Evolutionary conservation across 1,140 invertebrate species (phyloP).

Genomic region (Caerostris darwini): DNA sequence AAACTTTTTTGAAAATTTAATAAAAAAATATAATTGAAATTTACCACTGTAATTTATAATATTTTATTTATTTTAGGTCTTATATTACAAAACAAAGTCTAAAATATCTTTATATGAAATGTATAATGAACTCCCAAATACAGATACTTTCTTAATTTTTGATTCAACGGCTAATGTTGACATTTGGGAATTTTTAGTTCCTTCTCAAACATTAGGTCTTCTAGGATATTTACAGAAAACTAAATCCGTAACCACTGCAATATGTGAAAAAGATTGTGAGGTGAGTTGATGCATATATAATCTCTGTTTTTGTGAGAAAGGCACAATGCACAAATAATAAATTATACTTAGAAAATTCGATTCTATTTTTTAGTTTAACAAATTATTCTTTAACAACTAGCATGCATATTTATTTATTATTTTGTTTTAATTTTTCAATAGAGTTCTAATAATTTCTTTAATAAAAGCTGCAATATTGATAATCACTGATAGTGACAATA

Average conservation of each 20-base stretch:
- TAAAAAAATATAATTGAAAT: no score
- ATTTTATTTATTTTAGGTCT: background rate
- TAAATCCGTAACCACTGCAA: constrained; percentile 22
- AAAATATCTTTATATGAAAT: background rate
- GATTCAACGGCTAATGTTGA: background rate
- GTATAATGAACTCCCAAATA: constrained; percentile 54
- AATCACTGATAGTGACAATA: no score
- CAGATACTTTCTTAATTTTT: constrained; percentile 54
- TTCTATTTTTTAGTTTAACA: no score
- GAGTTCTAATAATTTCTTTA: no score
- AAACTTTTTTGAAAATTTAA: no score
- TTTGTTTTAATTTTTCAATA: no score
- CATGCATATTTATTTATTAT: no score
- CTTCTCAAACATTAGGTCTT: constrained; percentile 48
- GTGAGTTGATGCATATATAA: background rate
- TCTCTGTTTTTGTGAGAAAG: no score
- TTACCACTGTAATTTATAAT: background rate
- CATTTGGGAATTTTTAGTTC: constrained; percentile 34
- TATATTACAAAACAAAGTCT: background rate
- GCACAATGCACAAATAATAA: background rate
- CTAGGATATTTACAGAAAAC: constrained; percentile 39
- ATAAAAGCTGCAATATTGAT: no score
- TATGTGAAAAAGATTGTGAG: constrained; percentile 62
- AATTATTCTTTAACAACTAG: no score
- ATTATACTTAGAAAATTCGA: no score